Evolutionary conservation across 1,140 invertebrate species (phyloP).

Genomic region (Mycetomoellerius zeteki): DNA sequence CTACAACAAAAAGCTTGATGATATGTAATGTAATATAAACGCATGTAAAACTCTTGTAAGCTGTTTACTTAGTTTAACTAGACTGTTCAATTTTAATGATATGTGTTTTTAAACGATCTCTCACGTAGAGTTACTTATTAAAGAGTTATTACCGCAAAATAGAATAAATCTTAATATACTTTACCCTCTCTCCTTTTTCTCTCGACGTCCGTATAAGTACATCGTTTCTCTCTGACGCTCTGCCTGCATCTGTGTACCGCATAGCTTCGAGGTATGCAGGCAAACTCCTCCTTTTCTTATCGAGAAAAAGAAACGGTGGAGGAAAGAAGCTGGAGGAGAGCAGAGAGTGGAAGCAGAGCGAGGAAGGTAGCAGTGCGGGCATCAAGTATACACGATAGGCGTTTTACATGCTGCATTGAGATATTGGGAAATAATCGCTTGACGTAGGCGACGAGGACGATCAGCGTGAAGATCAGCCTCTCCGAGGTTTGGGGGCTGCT

Average conservation of each 20-base stretch:
- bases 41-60: not conserved
- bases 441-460: constrained; percentile 29
- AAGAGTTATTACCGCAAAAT: constrained; percentile 4
- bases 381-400: constrained; percentile 60
- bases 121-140: not conserved
- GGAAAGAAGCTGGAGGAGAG: constrained; percentile 62
- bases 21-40: constrained; percentile 6
- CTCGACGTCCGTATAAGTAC: constrained; percentile 61
- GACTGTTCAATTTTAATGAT: not conserved
- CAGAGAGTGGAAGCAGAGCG: constrained; percentile 64
- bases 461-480: constrained; percentile 9
- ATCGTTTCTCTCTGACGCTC: constrained; percentile 64
- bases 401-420: constrained; percentile 59
- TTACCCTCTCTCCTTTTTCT: constrained; percentile 1
- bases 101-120: not conserved
- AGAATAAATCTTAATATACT: constrained; percentile 27
- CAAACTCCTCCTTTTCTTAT: constrained; percentile 74
- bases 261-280: constrained; percentile 76
- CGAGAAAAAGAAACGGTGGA: constrained; percentile 66
- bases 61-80: not conserved
- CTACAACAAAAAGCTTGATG: not conserved
- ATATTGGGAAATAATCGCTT: constrained; percentile 61
- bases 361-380: constrained; percentile 29
- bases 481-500: not conserved
- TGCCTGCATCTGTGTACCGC: constrained; percentile 70